Evolutionary conservation across 2,797 vertebrate species (phyloP), one percentile per base, ranked within the genome.

Genomic region (Sebastes taczanowskii): DNA sequence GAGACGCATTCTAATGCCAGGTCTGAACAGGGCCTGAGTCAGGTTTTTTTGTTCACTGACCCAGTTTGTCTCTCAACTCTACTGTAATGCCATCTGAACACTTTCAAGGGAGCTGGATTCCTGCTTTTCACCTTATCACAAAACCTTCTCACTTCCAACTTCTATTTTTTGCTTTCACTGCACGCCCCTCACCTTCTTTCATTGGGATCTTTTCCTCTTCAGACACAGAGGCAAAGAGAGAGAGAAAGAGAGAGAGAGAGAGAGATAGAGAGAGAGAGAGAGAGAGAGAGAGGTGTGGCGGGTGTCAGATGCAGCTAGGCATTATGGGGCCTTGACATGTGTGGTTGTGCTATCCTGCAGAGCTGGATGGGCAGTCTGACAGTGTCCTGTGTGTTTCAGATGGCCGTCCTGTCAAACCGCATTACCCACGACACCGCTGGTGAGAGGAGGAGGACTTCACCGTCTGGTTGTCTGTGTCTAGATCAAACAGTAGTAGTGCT

Each of bases 361-460:
- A 68, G 80, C 73, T 71, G 83, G 83, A 91, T n/a, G 74, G 84
- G 70, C 82, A 86, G 78, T 77, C 72, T 89, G 89, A 91, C 91
- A 91, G 69, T 56, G 52, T 82, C 83, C 68, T 61, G 55, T 80
- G 77, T 68, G 66, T 60, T 76, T 85, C 77, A 81, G 77, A 90
- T 83, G 74, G 82, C 80, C 66, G 61, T 49, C 77, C 76, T 91
- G 91, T 94, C 92, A 92, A 75, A 76, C 72, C 56, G 64, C 58
- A 92, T 93, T 93, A 90, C 82, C 77, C 75, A 68, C 64, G 61
- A 70, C 35, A 20, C 72, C 62, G 5, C 22, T 30, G 14, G 35
- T 60, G 78, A 58, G 71, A 83, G 66, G 34, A 52, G 67, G 74
- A 42, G 49, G 38, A 42, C 59, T 88, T 81, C 34, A 82, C 73